Percentiles rank a stretch among this genome's conserved stretches.
phyloP scores from a whole-genome alignment of 2,113 vertebrate genomes.

The Coracopsis vasa region DNA sequence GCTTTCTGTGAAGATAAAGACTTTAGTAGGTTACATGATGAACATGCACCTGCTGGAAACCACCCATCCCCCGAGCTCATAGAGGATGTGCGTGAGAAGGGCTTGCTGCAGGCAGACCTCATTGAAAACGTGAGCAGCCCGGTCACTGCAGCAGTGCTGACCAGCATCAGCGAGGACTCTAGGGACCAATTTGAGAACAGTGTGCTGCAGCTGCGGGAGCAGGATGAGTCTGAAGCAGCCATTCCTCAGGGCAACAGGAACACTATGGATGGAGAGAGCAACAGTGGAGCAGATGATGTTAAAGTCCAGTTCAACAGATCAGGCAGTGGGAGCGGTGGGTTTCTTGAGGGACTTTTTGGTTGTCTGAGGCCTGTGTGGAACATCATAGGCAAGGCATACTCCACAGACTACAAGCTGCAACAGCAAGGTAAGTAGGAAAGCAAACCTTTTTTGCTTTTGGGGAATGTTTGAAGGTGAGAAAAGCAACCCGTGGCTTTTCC shows the following conservation, averaged over 20 bases:
- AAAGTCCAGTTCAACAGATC: conserved; percentile 93
- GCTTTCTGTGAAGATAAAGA: conserved; percentile 84
- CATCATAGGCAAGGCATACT: conserved; percentile 97
- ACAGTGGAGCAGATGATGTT: conserved; percentile 79
- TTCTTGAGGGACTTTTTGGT: conserved; percentile 95
- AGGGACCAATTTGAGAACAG: conserved; percentile 96
- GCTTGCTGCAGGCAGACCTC: conserved; percentile 74
- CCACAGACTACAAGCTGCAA: conserved; percentile 96
- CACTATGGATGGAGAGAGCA: conserved; percentile 74
- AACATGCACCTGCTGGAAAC: conserved; percentile 67
- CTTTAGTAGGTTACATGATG: conserved; percentile 72
- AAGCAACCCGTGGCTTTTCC: not conserved
- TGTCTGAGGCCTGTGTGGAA: conserved; percentile 97
- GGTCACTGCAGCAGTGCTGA: conserved; percentile 79
- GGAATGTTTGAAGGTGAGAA: not conserved
- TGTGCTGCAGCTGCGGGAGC: conserved; percentile 92
- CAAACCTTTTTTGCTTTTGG: not conserved
- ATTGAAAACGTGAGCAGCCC: conserved; percentile 73
- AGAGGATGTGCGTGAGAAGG: conserved; percentile 81
- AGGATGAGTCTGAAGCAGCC: conserved; percentile 81
- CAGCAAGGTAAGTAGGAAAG: conserved; percentile 86
- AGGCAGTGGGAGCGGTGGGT: conserved; percentile 84
- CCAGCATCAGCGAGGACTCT: conserved; percentile 87
- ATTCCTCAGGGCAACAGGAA: conserved; percentile 75
- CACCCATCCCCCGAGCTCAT: conserved; percentile 79